These are phyloP conservation scores for Eupithecia vulgata DNA, from an alignment of 2,888 invertebrate genomes.

Conservation along the genomic window DNA sequence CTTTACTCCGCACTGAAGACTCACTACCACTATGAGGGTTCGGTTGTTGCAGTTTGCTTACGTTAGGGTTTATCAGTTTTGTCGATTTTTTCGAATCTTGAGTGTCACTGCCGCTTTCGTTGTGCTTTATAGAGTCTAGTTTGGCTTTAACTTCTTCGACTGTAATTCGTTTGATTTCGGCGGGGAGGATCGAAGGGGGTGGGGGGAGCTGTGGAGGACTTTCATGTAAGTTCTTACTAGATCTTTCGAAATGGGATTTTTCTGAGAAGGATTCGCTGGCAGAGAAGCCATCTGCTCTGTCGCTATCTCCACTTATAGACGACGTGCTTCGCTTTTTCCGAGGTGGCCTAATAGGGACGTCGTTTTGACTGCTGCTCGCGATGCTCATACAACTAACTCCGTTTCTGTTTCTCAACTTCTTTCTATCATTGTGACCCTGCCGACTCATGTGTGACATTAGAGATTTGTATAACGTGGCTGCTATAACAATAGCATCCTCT, in stretches of 20 bases:
- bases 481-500: conserved; percentile 95
- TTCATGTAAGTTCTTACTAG: conserved; percentile 83
- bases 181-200: conserved; percentile 63
- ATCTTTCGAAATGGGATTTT: conserved; percentile 80
- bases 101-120: conserved; percentile 79
- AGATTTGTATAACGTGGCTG: conserved; percentile 95
- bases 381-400: conserved; percentile 91
- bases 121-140: conserved; percentile 77
- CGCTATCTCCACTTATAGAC: conserved; percentile 86
- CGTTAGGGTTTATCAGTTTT: conserved; percentile 55
- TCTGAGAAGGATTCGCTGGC: conserved; percentile 76
- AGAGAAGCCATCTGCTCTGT: conserved; percentile 81
- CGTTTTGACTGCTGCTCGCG: conserved; percentile 84
- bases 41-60: conserved; percentile 56
- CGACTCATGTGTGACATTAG: conserved; percentile 91
- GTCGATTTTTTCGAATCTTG: conserved; percentile 80
- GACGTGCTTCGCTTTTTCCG: conserved; percentile 89
- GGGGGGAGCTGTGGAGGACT: conserved; percentile 81
- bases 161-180: conserved; percentile 75
- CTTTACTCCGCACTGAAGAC: conserved; percentile 77
- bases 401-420: conserved; percentile 87
- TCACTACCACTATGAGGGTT: conserved; percentile 54
- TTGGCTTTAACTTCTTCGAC: conserved; percentile 85
- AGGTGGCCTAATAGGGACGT: conserved; percentile 88
- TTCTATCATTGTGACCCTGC: conserved; percentile 79